Base-by-base conservation (phyloP, 2,797 vertebrate genomes). In the Erethizon dorsatum region DNA sequence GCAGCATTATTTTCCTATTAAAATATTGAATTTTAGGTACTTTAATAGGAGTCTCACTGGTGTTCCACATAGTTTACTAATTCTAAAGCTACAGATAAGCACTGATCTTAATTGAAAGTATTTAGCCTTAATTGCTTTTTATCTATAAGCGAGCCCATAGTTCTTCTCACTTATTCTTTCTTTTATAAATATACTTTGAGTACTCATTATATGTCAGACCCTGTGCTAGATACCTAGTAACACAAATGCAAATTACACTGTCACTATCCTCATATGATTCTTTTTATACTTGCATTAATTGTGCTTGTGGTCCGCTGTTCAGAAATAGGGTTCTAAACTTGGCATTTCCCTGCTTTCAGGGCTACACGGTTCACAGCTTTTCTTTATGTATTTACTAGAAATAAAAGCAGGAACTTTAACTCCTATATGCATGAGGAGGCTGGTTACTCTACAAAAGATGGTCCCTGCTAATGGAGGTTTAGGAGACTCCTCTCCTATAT, bases 101-200 rank as follows among this genome's bases (percentile, higher is more conserved):
- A 69, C 92, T 92, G 75, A 92, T 92, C 78, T 97, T 96, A 96
- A 94, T 94, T 90, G 83, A 82, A 94, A 96, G 50, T 75, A 63
- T 95, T 97, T 67, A 91, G 50, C 28, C 28, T 31, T 95, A 96
- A 97, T 97, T 96, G 73, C 20, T 88, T 97, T 94, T 85, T 79
- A 97, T 65, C 33, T 33, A 75, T 57, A 95, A 73, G 67, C 56
- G 80, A 91, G 56, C 24, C 77, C 57, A 59, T 54, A 22, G 77
- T 83, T 73, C 73, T 95, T 89, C 56, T 92, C 17, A 31, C 84
- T 93, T 91, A 78, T 93, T 97, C 47, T 73, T 95, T 94, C 17
- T 90, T 95, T 67, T 75, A 31, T 4, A 90, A 75, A 78, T 54
- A 47, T 67, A 73, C n/a, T 33, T 0, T 41, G 67, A 82, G 22